A percentile compares a stretch with the other conserved stretches of the same genome.
phyloP scores from a whole-genome alignment of 2,888 invertebrate species.

The Phengaris alcon region DNA sequence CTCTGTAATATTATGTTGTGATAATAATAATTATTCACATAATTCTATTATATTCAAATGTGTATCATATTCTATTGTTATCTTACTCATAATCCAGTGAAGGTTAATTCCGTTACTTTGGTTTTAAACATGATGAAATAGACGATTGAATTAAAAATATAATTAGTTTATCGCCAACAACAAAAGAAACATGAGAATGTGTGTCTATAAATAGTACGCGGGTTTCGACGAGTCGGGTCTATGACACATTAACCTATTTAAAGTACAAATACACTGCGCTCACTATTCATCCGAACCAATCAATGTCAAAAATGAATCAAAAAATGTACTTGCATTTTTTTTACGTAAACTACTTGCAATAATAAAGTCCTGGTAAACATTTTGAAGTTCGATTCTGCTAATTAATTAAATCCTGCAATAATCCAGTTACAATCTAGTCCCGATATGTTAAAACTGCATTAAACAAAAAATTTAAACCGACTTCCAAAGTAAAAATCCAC shows the following conservation, averaged over 20 bases:
- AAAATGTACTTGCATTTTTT: background rate
- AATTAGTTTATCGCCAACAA: conserved; percentile 4
- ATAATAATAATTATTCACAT: background rate
- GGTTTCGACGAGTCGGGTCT: background rate
- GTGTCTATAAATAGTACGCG: background rate
- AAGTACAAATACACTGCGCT: conserved; percentile 3
- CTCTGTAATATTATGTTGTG: conserved; percentile 55
- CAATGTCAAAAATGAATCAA: too few relatives aligned
- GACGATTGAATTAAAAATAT: background rate
- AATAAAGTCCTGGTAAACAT: too few relatives aligned
- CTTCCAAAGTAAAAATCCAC: too few relatives aligned
- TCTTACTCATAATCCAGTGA: too few relatives aligned
- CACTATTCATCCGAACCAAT: background rate
- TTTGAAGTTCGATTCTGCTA: too few relatives aligned
- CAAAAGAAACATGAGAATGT: conserved; percentile 15
- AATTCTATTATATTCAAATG: background rate
- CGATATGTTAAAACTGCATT: too few relatives aligned
- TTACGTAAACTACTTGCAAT: too few relatives aligned
- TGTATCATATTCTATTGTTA: background rate
- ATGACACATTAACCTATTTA: conserved; percentile 9
- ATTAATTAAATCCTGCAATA: too few relatives aligned
- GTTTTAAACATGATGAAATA: too few relatives aligned
- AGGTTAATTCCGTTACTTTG: too few relatives aligned
- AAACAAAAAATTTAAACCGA: too few relatives aligned
- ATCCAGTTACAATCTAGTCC: too few relatives aligned